Base-by-base conservation (phyloP, 2,888 invertebrate species). In the Tenthredo notha region DNA sequence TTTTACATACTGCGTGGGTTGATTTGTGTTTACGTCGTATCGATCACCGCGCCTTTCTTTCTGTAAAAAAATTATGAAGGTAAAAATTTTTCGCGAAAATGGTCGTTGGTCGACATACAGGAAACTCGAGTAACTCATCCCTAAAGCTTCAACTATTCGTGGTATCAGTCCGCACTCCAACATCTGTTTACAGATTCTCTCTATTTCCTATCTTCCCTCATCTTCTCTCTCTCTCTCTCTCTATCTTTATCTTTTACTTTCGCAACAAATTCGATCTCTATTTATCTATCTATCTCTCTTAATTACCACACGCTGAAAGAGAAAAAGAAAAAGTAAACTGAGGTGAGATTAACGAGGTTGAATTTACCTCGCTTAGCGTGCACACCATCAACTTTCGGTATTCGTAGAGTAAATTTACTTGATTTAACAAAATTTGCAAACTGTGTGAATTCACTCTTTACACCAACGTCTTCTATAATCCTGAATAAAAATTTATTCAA, bases 221-320 rank as follows among this genome's bases (percentile, higher is more conserved):
- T 58, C 40, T 29, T 80, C 7, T 61, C 61, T 61, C 78, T n/a
- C n/a, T n/a, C n/a, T n/a, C n/a, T n/a, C n/a, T n/a, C n/a, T n/a
- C n/a, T n/a, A n/a, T n/a, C n/a, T n/a, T n/a, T n/a, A 12, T 61
- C 40, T 3, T 54, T 50, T 40, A 10, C 77, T 50, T 40, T 25
- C 6, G 58, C 78, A 58, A 61, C 47, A 40, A 80, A 61, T 40
- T 61, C 37, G 40, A 21, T 50, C 58, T 61, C 58, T 61, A 80
- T 80, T 80, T 80, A 61, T 80, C 61, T n/a, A 21, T 80, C 78
- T 61, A 80, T 61, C 61, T 80, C 37, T 80, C 61, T 61, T 37
- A 50, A 61, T 80, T 58, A 78, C 47, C 43, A 75, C 75, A 75
- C 77, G 58, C 54, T 0, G 77, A 47, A 40, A 50, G 78, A 61